Base-by-base conservation (phyloP, 2,797 vertebrate species). In the Sebastes hubbsi region DNA sequence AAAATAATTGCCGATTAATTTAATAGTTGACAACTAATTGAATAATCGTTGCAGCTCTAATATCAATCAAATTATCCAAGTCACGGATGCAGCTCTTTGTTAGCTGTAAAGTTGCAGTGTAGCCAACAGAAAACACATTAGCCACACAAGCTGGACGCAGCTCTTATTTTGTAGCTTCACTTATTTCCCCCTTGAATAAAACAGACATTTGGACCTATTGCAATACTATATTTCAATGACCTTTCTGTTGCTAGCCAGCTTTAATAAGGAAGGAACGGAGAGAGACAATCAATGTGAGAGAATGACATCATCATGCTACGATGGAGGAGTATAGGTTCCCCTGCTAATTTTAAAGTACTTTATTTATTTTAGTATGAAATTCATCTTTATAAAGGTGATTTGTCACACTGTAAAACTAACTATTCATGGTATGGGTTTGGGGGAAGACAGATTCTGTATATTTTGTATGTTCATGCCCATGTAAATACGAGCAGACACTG, bases 401-500 rank as follows among this genome's bases (percentile, higher is more conserved):
- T 84, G 78, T 87, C 65, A 64, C 76, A 74, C 67, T 86, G 75
- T 75, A 68, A 68, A 70, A 86, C 65, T 74, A 56, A 25, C 52
- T 60, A 73, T 61, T 38, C 34, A 71, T 75, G 30, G 60, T 81
- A 14, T 83, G 20, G 36, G 46, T 85, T 80, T 61, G 55, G 71
- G 70, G 22, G 58, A 54, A 68, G 52, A 27, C 67, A 81, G 65
- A 82, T 83, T 88, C 71, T 92, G 60, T 92, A 64, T 79, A 86
- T 92, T 91, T 89, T 86, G 77, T 85, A 89, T 84, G 54, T 91
- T 70, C 75, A 46, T 88, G 73, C 29, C 64, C 20, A 8, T 91
- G 72, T 89, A 89, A 80, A 86, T 88, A 91, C 55, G 34, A 90
- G 83, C 83, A 76, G 75, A 83, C 78, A 80, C 75, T 87, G 74